Base-by-base conservation (phyloP, 1,140 invertebrate genomes). In the Brachionus rotundiformis region DNA sequence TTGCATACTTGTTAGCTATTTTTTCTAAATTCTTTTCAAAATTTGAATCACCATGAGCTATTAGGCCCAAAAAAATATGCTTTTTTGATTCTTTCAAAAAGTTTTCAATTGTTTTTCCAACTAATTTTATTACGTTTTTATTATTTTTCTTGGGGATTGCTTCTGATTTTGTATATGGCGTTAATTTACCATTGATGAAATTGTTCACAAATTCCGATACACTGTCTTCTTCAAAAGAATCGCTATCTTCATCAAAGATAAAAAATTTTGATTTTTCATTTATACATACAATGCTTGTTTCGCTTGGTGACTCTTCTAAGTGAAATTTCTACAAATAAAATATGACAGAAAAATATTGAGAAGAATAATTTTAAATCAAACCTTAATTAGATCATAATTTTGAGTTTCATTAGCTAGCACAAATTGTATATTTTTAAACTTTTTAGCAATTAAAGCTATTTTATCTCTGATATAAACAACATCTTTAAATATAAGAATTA, bases 181-280 rank as follows among this genome's bases (percentile, higher is more conserved):
- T 44, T 25, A 73, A 25, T 47, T 73, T 73, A 11, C 13, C 39
- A 10, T 47, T 2, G 1, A 31, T 2, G 23, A 73, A 73, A 25
- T 73, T 25, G 6, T 41, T 47, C 2, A 73, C 39, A 73, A 73
- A 73, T 3, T 73, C 68, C 1, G 5, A 1, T 11, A 73, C 41
- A 10, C 23, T 41, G 0, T 73, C 68, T 73, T 73, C 36, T 19
- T 73, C 68, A 41, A 73, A 73, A 23, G 33, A 41, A 44, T 73
- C 68, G 10, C 8, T 25, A 19, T 73, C 68, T 41, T 73, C 36
- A 73, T 73, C 39, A 73, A 31, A 44, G 11, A 73, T 44, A 16
- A 73, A 73, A 73, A 73, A 73, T 44, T 73, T 73, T 27, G 68
- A 73, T 23, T 73, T 44, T 73, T 73, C 68, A 73, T 73, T 73